Evolutionary conservation across 1,140 invertebrate species (phyloP), one percentile per base, ranked within the genome.

Genomic region (Rhagoletis pomonella): DNA sequence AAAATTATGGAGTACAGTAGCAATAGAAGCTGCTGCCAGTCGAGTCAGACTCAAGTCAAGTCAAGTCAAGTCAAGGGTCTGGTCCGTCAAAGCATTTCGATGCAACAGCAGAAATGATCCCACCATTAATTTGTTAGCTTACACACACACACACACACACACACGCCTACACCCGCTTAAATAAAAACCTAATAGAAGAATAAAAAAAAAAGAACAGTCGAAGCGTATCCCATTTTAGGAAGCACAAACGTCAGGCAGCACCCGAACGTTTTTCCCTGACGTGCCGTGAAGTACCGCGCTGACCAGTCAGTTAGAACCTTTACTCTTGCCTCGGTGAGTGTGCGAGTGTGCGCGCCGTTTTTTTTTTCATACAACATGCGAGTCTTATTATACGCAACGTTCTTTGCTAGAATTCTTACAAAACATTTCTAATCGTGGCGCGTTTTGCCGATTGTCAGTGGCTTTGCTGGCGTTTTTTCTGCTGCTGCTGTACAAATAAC

Each of bases 1-100:
- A 92, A 92, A 92, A 92, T 92, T 92, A 92, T 92, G 92, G 91
- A 90, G 87, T 90, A 92, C 87, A 90, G 88, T 89, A 62, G 39
- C 87, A 81, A 55, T 87, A 81, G 85, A 85, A 87, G 85, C n/a
- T 87, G 85, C n/a, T 87, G 60, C 60, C 60, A 62, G 17, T 9
- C 60, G 60, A 62, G 4, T 62, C 85, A 86, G 55, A 62, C 58
- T 29, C 29, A 39, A 12, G 69, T n/a, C 69, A 73, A 73, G 69
- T 19, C 1, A 19, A 6, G 62, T 4, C 29, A 39, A 12, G 69
- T n/a, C 69, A 73, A 73, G 69, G 69, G 69, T 73, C 29, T 29
- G 29, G 69, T 14, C 44, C 19, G 42, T 4, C 67, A 17, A 73
- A 73, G 44, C 67, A 44, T 14, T 47, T 44, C 42, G 10, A 81